Evolutionary conservation across 2,888 invertebrate genomes (phyloP).

Genomic region (Acrocyrtus sp.): DNA sequence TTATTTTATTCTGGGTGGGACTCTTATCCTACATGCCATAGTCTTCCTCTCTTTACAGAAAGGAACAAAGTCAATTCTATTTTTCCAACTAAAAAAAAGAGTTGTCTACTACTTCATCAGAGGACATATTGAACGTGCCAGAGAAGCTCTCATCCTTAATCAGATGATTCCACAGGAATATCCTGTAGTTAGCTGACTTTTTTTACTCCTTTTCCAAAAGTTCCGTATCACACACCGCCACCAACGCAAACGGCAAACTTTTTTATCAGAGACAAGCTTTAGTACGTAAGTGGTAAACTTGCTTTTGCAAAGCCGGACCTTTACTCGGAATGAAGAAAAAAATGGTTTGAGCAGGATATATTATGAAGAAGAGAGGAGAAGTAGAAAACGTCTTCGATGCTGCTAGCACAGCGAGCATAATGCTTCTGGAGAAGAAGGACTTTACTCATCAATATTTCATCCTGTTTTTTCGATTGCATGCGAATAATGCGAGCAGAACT

Average conservation of each 20-base stretch:
- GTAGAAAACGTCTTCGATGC: background rate
- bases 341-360: background rate
- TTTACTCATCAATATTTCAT: constrained; percentile 29
- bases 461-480: background rate
- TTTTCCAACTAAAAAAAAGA: background rate
- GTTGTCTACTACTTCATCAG: background rate
- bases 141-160: background rate
- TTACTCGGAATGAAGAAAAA: background rate
- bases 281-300: background rate
- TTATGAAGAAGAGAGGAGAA: constrained; percentile 15
- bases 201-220: no score
- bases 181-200: background rate
- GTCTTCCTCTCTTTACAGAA: background rate
- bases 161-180: background rate
- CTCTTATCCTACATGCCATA: background rate
- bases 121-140: background rate
- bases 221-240: no score
- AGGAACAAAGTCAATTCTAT: background rate
- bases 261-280: no score
- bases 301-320: background rate
- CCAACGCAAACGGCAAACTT: no score
- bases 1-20: constrained; percentile 13
- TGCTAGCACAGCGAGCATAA: background rate
- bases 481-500: constrained; percentile 17
- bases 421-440: constrained; percentile 10